A percentile compares a stretch with the other conserved stretches of the same genome.
phyloP scores from a whole-genome alignment of 2,113 vertebrate genomes.

The Pogonocichla stellata region DNA sequence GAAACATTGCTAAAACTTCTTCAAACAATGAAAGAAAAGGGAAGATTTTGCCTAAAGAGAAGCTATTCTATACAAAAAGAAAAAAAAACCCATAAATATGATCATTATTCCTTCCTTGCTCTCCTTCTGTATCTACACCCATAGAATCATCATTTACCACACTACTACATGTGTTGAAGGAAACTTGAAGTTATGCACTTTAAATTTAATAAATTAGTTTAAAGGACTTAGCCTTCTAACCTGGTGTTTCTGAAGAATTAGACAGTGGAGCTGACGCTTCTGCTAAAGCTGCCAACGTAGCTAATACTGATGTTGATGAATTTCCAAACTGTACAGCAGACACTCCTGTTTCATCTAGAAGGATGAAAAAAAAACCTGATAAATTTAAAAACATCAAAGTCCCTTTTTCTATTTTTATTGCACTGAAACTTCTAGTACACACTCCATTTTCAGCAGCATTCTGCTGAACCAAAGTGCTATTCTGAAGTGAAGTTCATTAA shows the following conservation, averaged over 20 bases:
- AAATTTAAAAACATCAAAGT: neutral
- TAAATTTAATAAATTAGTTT: neutral
- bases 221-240: conserved; percentile 61
- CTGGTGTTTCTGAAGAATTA: conserved; percentile 86
- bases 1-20: neutral
- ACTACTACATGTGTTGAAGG: neutral
- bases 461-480: neutral
- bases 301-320: conserved; percentile 86
- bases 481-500: neutral
- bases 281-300: conserved; percentile 86
- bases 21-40: neutral
- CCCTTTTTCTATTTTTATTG: neutral
- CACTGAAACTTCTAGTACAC: neutral
- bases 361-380: conserved; percentile 9
- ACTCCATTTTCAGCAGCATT: neutral
- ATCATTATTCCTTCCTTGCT: neutral
- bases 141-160: neutral
- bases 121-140: neutral
- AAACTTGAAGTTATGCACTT: neutral
- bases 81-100: neutral
- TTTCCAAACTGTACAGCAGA: conserved; percentile 87
- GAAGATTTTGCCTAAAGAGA: neutral
- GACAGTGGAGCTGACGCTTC: conserved; percentile 85
- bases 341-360: conserved; percentile 81
- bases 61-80: neutral